phyloP scores from a whole-genome alignment of 2,113 vertebrate genomes.

The Potamarius usumacintae region DNA sequence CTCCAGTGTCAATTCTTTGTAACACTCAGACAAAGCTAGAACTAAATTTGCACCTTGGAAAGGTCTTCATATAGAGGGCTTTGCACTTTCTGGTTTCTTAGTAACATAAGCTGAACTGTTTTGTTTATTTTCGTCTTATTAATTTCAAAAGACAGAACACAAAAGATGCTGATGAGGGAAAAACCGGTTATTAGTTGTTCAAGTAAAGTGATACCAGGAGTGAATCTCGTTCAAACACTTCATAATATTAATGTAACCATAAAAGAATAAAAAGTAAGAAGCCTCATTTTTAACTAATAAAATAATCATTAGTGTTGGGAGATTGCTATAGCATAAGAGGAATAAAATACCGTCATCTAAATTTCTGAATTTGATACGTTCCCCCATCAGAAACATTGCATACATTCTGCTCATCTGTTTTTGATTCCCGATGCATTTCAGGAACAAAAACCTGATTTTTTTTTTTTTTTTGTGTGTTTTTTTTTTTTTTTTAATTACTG shows the following conservation, averaged over 20 bases:
- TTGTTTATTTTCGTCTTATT: neutral
- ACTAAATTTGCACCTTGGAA: neutral
- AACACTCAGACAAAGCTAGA: neutral
- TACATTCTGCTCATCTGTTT: neutral
- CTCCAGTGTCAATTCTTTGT: neutral
- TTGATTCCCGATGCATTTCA: neutral
- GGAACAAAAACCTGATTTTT: neutral
- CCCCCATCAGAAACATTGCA: neutral
- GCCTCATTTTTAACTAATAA: neutral
- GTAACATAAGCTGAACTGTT: too few species aligned
- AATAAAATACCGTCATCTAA: neutral
- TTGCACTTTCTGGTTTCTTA: neutral
- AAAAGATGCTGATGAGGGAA: neutral
- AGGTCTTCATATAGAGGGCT: neutral
- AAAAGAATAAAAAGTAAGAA: neutral
- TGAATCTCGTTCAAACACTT: neutral
- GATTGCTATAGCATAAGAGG: neutral
- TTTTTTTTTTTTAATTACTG: neutral
- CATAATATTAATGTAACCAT: neutral
- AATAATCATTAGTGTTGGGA: neutral
- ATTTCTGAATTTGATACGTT: neutral
- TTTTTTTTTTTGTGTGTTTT: neutral
- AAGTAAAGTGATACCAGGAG: neutral
- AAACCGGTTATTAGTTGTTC: neutral
- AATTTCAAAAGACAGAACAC: neutral